phyloP scores from a whole-genome alignment of 2,113 vertebrate genomes.

The Neopipo cinnamomea region DNA sequence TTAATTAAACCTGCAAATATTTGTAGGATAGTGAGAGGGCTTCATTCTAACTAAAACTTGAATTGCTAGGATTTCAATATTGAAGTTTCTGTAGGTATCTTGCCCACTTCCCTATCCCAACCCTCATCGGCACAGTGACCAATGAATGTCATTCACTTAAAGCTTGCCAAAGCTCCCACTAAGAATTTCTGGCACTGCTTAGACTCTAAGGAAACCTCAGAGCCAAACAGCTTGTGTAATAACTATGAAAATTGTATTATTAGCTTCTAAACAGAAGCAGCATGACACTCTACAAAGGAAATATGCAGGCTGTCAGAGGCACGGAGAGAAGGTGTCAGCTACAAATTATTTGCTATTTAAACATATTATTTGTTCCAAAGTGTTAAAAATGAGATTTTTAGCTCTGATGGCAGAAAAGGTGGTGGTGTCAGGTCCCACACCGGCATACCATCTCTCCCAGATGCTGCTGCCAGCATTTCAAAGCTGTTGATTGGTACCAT shows the following conservation, averaged over 20 bases:
- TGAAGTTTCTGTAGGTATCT: neutral
- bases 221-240: conserved; percentile 13
- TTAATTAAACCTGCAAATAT: neutral
- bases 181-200: neutral
- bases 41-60: neutral
- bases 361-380: conserved; percentile 40
- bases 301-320: neutral
- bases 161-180: neutral
- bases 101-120: neutral
- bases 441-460: neutral
- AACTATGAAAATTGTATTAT: conserved; percentile 22
- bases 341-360: conserved; percentile 53
- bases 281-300: conserved; percentile 33
- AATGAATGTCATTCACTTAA: neutral
- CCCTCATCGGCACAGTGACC: neutral
- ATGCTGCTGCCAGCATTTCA: neutral
- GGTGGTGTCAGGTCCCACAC: neutral
- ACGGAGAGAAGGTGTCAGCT: conserved; percentile 24
- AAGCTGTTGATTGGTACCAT: neutral
- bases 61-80: neutral
- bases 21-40: neutral
- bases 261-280: conserved; percentile 54
- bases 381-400: conserved; percentile 40
- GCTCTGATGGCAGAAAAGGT: neutral
- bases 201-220: conserved; percentile 21